Conservation (phyloP, 2,888 invertebrate genomes). For the Lasioglossum figueresi region DNA sequence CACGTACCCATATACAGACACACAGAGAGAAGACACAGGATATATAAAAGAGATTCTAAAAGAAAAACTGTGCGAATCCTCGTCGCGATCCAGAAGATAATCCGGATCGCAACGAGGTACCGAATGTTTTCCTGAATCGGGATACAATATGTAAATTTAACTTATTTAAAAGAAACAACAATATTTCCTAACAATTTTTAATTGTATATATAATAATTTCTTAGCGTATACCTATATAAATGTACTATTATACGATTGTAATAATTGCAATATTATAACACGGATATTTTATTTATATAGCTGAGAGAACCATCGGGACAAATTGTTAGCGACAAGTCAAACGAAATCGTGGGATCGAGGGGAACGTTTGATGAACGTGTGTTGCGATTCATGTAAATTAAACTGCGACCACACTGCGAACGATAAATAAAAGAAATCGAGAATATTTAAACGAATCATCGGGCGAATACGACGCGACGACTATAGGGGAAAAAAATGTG, state of each 20-base stretch:
- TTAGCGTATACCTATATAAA: constrained; percentile 78
- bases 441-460: constrained; percentile 19
- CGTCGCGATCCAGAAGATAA: constrained; percentile 52
- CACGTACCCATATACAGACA: constrained; percentile 11
- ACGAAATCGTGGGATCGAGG: constrained; percentile 42
- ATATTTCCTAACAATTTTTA: constrained; percentile 81
- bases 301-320: constrained; percentile 60
- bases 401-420: constrained; percentile 36
- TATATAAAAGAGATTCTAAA: constrained; percentile 39
- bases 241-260: constrained; percentile 78
- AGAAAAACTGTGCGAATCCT: constrained; percentile 42
- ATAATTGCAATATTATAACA: constrained; percentile 73
- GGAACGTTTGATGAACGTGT: constrained; percentile 39
- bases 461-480: constrained; percentile 43
- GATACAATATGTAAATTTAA: constrained; percentile 80
- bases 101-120: constrained; percentile 67
- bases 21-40: constrained; percentile 9
- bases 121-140: constrained; percentile 71
- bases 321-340: constrained; percentile 58
- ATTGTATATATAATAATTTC: constrained; percentile 83
- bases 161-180: constrained; percentile 77
- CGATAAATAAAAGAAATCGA: constrained; percentile 1
- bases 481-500: constrained; percentile 55
- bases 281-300: constrained; percentile 76
- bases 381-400: constrained; percentile 61